These are phyloP conservation scores for Meteorus colon DNA, from an alignment of 2,888 invertebrate species.

Conservation along the genomic window DNA sequence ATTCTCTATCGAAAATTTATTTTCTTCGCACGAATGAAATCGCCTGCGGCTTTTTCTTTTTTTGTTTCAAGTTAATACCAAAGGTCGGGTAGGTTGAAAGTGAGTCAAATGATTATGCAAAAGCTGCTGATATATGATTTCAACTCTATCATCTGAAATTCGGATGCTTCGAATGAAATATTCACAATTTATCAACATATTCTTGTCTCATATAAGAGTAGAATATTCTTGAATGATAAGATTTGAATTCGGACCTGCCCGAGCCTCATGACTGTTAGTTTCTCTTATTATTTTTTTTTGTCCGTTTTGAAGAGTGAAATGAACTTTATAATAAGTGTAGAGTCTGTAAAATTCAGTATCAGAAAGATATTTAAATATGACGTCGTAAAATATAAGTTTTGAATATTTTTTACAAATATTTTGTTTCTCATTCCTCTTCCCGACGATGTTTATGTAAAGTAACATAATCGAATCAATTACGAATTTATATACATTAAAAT, in stretches of 20 bases:
- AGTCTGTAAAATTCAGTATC: conserved; percentile 67
- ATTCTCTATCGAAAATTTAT: background rate
- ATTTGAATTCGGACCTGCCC: conserved; percentile 48
- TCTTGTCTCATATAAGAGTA: conserved; percentile 50
- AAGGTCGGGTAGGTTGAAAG: background rate
- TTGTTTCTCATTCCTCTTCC: conserved; percentile 18
- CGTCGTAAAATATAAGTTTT: conserved; percentile 72
- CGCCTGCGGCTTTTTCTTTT: background rate
- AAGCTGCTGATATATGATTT: background rate
- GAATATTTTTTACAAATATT: conserved; percentile 70
- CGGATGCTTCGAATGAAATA: conserved; percentile 34
- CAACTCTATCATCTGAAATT: background rate
- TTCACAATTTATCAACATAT: no score
- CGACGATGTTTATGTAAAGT: background rate
- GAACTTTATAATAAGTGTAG: conserved; percentile 63
- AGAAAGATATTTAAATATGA: conserved; percentile 65
- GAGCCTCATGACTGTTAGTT: conserved; percentile 31
- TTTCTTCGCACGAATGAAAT: background rate
- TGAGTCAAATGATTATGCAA: background rate
- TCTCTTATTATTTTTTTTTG: conserved; percentile 1
- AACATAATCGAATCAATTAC: conserved; percentile 38
- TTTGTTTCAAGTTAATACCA: background rate
- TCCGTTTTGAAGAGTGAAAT: conserved; percentile 37
- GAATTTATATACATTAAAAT: conserved; percentile 60
- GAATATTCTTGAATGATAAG: conserved; percentile 62